Evolutionary conservation across 2,113 vertebrate genomes (phyloP).

Genomic region (Microtus oregoni): DNA sequence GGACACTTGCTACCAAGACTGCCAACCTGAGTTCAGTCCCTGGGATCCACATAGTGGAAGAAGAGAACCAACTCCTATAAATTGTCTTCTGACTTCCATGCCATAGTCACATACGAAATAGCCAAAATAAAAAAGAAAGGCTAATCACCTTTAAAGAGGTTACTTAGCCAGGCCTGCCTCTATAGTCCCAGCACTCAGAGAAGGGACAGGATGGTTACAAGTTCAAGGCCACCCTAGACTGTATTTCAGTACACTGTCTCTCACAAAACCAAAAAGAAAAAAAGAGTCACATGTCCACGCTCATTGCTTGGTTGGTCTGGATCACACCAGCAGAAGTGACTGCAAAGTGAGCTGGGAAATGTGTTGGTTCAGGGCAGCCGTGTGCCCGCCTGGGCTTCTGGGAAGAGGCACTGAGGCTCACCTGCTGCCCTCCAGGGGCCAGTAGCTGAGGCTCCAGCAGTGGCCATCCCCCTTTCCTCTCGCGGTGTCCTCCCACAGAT

Average conservation of each 20-base stretch:
- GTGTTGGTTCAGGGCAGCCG: background rate
- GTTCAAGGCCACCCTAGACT: background rate
- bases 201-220: background rate
- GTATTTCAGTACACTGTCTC: background rate
- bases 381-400: background rate
- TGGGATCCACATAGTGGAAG: background rate
- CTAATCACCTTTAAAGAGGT: background rate
- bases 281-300: background rate
- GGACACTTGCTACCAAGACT: background rate
- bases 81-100: background rate
- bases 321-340: background rate
- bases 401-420: background rate
- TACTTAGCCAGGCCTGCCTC: background rate
- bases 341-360: background rate
- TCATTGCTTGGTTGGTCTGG: background rate
- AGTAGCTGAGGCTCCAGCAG: background rate
- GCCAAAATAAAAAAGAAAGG: background rate
- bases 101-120: background rate
- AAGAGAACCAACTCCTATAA: background rate
- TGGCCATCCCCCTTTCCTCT: background rate
- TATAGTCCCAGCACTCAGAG: background rate
- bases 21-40: background rate
- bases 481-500: slow-evolving; percentile 82
- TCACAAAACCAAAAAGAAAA: background rate
- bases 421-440: accelerated